These are phyloP conservation scores for Macrosteles quadrilineatus DNA, from an alignment of 1,140 invertebrate species.

Conservation along the genomic window DNA sequence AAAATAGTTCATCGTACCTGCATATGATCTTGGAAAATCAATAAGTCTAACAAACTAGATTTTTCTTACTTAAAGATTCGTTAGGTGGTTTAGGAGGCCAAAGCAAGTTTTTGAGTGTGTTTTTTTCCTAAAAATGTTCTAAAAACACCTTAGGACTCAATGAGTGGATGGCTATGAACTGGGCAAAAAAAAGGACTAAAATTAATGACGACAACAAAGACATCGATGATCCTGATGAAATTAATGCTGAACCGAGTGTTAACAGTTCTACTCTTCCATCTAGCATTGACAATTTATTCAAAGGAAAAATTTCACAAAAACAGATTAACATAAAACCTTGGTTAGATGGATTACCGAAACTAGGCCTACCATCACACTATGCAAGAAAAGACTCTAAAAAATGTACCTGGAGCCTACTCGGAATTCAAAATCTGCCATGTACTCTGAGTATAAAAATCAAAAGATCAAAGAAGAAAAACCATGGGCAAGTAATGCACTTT, in stretches of 20 bases:
- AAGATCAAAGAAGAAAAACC: neutral
- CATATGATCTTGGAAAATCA: too few relatives aligned
- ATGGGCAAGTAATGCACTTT: conserved; percentile 1
- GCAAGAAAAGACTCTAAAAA: neutral
- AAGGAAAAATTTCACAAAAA: neutral
- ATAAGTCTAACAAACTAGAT: too few relatives aligned
- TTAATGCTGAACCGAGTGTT: neutral
- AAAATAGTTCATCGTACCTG: too few relatives aligned
- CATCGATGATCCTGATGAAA: neutral
- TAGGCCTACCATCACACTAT: conserved; percentile 24
- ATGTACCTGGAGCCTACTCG: conserved; percentile 7
- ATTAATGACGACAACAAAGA: neutral
- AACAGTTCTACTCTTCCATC: neutral
- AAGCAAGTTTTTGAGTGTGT: too few relatives aligned
- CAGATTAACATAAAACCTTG: neutral
- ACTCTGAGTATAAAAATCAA: neutral
- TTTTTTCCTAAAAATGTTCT: neutral
- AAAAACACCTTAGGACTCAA: neutral
- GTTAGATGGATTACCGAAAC: conserved; percentile 3
- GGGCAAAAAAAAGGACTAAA: neutral
- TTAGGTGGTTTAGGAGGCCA: too few relatives aligned
- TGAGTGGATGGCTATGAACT: neutral
- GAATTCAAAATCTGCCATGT: neutral
- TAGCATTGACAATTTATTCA: neutral
- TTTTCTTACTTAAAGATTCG: too few relatives aligned